phyloP scores from a whole-genome alignment of 1,140 invertebrate genomes.

The Whitmania pigra region DNA sequence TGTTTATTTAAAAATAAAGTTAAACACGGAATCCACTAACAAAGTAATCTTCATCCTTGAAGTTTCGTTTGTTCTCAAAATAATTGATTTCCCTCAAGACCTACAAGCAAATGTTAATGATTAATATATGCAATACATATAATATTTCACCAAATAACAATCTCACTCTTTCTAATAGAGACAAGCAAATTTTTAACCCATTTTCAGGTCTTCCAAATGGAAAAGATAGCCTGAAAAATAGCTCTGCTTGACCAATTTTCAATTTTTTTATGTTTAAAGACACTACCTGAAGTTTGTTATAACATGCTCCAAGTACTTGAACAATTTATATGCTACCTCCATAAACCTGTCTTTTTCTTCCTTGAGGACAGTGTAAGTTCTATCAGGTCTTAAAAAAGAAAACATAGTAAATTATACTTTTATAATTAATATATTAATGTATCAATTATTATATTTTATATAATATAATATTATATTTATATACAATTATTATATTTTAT shows the following conservation, averaged over 20 bases:
- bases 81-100: not conserved
- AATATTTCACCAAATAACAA: not conserved
- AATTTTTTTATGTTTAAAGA: not conserved
- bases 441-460: too few relatives aligned
- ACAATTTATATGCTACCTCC: not conserved
- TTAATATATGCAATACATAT: not conserved
- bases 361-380: not conserved
- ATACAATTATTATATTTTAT: too few relatives aligned
- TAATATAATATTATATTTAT: too few relatives aligned
- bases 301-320: not conserved
- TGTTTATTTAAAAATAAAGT: too few relatives aligned
- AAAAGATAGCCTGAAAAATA: not conserved
- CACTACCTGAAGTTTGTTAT: not conserved
- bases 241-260: not conserved
- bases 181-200: constrained; percentile 2
- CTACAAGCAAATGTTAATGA: not conserved
- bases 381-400: not conserved
- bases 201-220: constrained; percentile 9
- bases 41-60: not conserved
- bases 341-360: constrained; percentile 9
- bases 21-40: too few relatives aligned
- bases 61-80: not conserved
- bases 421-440: too few relatives aligned
- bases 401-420: not conserved
- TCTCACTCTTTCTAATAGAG: not conserved